Percentiles rank a stretch among this genome's conserved stretches.
Conservation (phyloP, 2,797 vertebrate species). For the Arremon brunneinucha region DNA sequence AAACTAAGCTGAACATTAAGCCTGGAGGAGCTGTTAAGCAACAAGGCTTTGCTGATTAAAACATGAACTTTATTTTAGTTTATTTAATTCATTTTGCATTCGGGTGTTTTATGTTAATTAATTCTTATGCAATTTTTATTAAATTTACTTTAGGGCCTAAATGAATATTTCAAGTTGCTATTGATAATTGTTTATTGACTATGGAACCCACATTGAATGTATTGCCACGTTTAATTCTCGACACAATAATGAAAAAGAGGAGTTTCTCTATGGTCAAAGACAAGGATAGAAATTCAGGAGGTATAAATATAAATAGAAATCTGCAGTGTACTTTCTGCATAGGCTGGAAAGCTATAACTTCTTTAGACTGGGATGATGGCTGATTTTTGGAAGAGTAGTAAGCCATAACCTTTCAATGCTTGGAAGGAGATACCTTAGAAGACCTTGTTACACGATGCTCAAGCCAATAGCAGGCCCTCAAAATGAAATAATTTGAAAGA, state of each 20-base stretch:
- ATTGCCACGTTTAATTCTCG: neutral
- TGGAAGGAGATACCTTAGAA: neutral
- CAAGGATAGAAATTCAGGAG: neutral
- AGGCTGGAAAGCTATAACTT: neutral
- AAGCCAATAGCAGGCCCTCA: neutral
- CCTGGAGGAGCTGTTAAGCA: constrained; percentile 55
- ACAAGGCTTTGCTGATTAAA: constrained; percentile 48
- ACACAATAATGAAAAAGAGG: neutral
- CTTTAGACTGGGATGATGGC: neutral
- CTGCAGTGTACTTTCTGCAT: neutral
- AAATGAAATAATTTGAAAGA: neutral
- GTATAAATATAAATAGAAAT: neutral
- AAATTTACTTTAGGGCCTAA: constrained; percentile 53
- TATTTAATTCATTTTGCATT: constrained; percentile 38
- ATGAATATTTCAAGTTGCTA: constrained; percentile 51
- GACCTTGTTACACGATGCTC: neutral
- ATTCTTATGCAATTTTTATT: constrained; percentile 60
- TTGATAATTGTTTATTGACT: constrained; percentile 30
- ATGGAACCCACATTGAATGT: neutral
- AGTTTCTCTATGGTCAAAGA: neutral
- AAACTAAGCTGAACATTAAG: constrained; percentile 58
- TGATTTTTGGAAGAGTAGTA: neutral
- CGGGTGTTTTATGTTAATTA: constrained; percentile 59
- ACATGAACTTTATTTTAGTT: constrained; percentile 59
- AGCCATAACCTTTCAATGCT: neutral